Base-by-base conservation (phyloP, 2,113 vertebrate species). In the Panthera tigris region DNA sequence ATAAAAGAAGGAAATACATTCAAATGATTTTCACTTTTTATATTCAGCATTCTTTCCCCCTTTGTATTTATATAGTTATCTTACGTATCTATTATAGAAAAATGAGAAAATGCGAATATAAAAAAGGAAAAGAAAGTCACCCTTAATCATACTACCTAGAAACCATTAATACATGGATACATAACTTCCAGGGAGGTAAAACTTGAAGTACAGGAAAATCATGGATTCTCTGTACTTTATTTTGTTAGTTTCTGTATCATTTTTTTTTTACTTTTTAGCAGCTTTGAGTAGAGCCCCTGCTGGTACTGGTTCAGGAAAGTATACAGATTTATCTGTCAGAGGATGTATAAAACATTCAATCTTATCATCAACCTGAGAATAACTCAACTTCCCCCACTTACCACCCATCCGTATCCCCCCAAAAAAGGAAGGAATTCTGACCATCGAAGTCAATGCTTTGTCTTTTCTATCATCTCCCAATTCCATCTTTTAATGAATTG, bases 1-100 rank as follows among this genome's bases (percentile, higher is more conserved):
- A 95, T 16, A 61, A 71, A 27, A 66, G 11, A 66, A 61, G 41
- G 52, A 71, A 52, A 96, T 65, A n/a, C 16, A 68, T 74, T 94
- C 45, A 92, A 92, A 79, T 73, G 5, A 93, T 33, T 76, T 81
- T 73, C 4, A 4, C 31, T 91, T 86, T 74, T 81, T 73, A 57
- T 74, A 93, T 45, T 48, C 66, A 84, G 36, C 31, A 81, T 63
- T 92, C 65, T 83, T 88, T 55, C 52, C 45, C 13, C 52, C 21
- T 65, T 79, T 92, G 85, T 65, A 85, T 13, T 79, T 89, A 29
- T 33, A 25, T 69, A 31, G 3, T 0, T 84, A 3, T 48, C 74
- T 87, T 71, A 50, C 5, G 33, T 79, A 95, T 71, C 91, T 74
- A 83, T 63, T 88, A 27, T 16, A 93, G 66, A 95, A 68, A 95